Evolutionary conservation across 2,888 invertebrate genomes (phyloP), one percentile per base, ranked within the genome.

Genomic region (Cheilosia scutellata): DNA sequence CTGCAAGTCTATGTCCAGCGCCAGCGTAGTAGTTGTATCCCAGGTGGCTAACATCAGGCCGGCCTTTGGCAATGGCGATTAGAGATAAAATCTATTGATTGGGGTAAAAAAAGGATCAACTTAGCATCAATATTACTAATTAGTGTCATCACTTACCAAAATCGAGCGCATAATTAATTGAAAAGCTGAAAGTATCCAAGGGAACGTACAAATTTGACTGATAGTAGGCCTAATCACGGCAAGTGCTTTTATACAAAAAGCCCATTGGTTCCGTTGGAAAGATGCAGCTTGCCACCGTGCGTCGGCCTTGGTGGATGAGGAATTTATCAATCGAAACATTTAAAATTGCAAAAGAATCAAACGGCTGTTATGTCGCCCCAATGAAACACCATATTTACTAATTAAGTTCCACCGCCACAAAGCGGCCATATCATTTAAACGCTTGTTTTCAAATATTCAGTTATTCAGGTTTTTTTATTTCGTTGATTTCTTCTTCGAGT

Each of bases 181-280:
- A 49, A 53, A 53, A 40, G 37, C 51, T 72, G 65, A 75, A 65
- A 70, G 49, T 84, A 75, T 75, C 63, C 70, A 79, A 66, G 51
- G 84, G 42, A 80, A 75, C 57, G 75, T 68, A 75, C 80, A 66
- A 75, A 58, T 57, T 55, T 53, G 71, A 84, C 65, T 84, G 84
- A 80, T 80, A 75, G 40, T 71, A 75, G 58, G 80, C 60, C 79
- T 49, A 70, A n/a, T 31, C 66, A 9, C 44, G 68, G 66, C 33
- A 71, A 70, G 53, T 27, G 71, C 70, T 80, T 84, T 80, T 84
- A 84, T 84, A 84, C 80, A 65, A 51, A 49, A 44, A 79, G 57
- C 70, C 65, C 47, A 31, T 53, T 47, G 53, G 49, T 60, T 75
- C 53, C 60, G 40, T 37, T 11, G 11, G 42, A 55, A 25, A 80